A percentile compares a stretch with the other conserved stretches of the same genome.
These are phyloP conservation scores for Plebejus argus DNA, from an alignment of 2,888 invertebrate genomes.

Conservation along the genomic window DNA sequence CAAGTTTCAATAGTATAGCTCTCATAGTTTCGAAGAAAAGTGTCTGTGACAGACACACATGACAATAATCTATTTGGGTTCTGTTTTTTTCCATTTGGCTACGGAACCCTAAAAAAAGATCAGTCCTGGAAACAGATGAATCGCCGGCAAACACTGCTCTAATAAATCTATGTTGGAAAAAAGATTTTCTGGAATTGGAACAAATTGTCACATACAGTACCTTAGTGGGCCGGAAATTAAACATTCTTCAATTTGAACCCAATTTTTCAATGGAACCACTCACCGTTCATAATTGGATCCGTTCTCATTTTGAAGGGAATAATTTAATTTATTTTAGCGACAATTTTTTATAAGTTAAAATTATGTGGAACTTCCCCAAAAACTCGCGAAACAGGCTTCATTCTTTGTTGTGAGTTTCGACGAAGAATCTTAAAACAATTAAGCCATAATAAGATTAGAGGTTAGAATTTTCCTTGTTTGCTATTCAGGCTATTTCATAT, in stretches of 20 bases:
- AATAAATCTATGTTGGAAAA: slow-evolving; percentile 20
- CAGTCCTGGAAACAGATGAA: not conserved
- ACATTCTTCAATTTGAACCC: slow-evolving; percentile 29
- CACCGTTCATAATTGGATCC: slow-evolving; percentile 30
- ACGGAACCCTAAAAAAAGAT: too few relatives aligned
- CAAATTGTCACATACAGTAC: slow-evolving; percentile 29
- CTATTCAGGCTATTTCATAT: not conserved
- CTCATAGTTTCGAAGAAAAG: too few relatives aligned
- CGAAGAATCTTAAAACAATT: slow-evolving; percentile 9
- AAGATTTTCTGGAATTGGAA: slow-evolving; percentile 24
- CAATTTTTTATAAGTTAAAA: slow-evolving; percentile 21
- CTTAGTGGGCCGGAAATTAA: slow-evolving; percentile 26
- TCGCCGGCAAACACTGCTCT: not conserved
- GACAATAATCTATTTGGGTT: too few relatives aligned
- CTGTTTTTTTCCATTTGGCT: too few relatives aligned
- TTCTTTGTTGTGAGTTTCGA: not conserved
- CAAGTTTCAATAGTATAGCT: too few relatives aligned
- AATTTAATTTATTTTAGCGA: slow-evolving; percentile 28
- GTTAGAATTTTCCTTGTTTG: not conserved
- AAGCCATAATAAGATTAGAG: not conserved
- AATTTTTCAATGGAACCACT: slow-evolving; percentile 28
- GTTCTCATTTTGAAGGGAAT: slow-evolving; percentile 13
- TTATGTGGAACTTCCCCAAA: not conserved
- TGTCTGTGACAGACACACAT: too few relatives aligned
- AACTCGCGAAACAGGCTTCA: not conserved